phyloP scores from a whole-genome alignment of 2,888 invertebrate species.

The Doris montereyensis region DNA sequence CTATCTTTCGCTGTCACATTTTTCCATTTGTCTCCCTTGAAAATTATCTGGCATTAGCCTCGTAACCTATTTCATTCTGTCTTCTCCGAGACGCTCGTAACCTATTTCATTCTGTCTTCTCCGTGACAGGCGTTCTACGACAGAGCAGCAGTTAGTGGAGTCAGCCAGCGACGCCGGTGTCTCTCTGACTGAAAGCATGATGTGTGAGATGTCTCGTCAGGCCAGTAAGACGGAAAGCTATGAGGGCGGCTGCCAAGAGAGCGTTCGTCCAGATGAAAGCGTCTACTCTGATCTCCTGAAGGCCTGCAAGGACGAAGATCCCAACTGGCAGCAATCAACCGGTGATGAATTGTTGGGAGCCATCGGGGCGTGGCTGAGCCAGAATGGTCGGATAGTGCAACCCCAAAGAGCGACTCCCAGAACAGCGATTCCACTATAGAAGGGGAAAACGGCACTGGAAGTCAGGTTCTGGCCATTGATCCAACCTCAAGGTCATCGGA shows the following conservation, averaged over 20 bases:
- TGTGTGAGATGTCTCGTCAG: conserved; percentile 64
- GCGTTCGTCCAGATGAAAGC: no score
- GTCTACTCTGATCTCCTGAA: no score
- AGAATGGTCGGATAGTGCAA: not conserved
- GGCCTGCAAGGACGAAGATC: no score
- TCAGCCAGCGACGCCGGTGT: conserved; percentile 49
- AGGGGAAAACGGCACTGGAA: conserved; percentile 28
- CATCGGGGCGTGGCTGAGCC: conserved; percentile 30
- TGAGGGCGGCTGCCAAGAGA: conserved; percentile 54
- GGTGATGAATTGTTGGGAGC: no score
- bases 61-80: not conserved
- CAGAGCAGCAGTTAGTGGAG: conserved; percentile 52
- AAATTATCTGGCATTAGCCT: no score
- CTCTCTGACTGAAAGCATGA: conserved; percentile 57
- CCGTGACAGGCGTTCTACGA: conserved; percentile 54
- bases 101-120: conserved; percentile 18
- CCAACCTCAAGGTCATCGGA: no score
- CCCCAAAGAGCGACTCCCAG: conserved; percentile 9
- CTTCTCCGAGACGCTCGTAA: conserved; percentile 37
- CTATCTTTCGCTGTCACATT: no score
- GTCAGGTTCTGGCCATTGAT: no score
- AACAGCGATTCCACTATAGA: conserved; percentile 41
- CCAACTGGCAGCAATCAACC: no score
- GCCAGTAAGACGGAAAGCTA: conserved; percentile 65
- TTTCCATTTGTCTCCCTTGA: no score